Base-by-base conservation (phyloP, 2,113 vertebrate species). In the Spea multiplicata region DNA sequence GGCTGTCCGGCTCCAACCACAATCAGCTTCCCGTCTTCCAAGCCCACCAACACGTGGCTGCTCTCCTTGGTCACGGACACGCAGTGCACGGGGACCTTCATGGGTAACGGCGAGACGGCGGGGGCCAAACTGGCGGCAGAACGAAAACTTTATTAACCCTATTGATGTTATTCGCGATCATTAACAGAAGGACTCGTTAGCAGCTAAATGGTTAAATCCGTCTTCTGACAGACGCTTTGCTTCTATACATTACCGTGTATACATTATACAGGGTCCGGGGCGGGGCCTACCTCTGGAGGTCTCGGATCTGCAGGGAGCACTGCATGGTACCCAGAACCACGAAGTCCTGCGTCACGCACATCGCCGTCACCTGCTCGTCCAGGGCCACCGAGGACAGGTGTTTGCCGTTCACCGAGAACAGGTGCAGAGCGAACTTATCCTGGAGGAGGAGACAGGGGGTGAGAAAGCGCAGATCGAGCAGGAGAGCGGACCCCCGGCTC, bases 1-100 rank as follows among this genome's bases (percentile, higher is more conserved):
- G 96, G 97, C 85, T 97, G 95, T 71, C 97, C 97, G 0, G 96
- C 94, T 44, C 96, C 95, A 85, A 99, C 96, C 83, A 99, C 96
- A 0, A 99, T 99, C 48, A 99, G 90, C 81, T 99, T 99, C 10
- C 97, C 97, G 0, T 99, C 95, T 80, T 96, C 95, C 75, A 98
- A 86, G 13, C 97, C 96, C 86, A 98, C 95, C 8, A 99, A 87
- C 83, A 98, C 94, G 85, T 99, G 97, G 86, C 96, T 99, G 87
- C 81, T 92, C 89, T 98, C 96, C 86, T 98, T 99, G 75, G 96
- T 99, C 86, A 98, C 90, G 0, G 96, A 95, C 80, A 98, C 92
- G 52, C 96, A 95, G 86, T 92, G 91, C 74, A 99, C 88, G 0
- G 97, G 92, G 73, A 98, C 93, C 85, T 93, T 92, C 94, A 99